These are phyloP conservation scores for Acanthopagrus latus DNA, from an alignment of 2,797 vertebrate genomes.

Conservation along the genomic window DNA sequence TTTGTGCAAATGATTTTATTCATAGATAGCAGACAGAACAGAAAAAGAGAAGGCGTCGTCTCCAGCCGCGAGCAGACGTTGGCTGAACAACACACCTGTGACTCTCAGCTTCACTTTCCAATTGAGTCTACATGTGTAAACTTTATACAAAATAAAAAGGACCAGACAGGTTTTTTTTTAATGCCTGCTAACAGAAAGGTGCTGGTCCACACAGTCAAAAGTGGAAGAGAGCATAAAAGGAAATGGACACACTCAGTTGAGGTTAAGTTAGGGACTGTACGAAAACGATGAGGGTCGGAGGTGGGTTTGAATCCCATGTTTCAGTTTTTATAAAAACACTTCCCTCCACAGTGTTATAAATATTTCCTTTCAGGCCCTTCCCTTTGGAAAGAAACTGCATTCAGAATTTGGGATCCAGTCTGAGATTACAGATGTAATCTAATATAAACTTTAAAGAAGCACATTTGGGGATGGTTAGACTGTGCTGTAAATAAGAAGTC, in stretches of 20 bases:
- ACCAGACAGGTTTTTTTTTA: constrained; percentile 21
- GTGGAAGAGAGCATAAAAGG: constrained; percentile 19
- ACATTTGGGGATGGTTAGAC: not conserved
- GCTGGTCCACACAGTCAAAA: constrained; percentile 31
- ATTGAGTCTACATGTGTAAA: constrained; percentile 37
- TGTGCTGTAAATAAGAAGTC: not conserved
- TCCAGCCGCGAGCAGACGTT: not conserved
- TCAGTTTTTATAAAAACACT: not conserved
- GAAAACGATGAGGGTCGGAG: not conserved
- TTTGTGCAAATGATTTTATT: constrained; percentile 78
- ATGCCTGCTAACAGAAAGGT: constrained; percentile 29
- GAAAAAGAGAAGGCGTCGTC: constrained; percentile 34
- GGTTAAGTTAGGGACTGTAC: constrained; percentile 18
- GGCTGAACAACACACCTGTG: not conserved
- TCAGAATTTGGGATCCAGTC: not conserved
- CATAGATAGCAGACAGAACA: constrained; percentile 61
- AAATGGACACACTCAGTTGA: constrained; percentile 10
- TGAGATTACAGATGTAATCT: not conserved
- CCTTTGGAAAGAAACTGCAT: not conserved
- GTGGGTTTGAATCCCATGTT: not conserved
- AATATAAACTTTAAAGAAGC: not conserved
- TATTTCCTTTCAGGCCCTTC: not conserved
- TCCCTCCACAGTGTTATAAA: not conserved
- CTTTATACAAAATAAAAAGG: constrained; percentile 50
- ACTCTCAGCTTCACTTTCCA: constrained; percentile 33